Evolutionary conservation across 2,888 invertebrate species (phyloP).

Genomic region (Pterostichus madidus): DNA sequence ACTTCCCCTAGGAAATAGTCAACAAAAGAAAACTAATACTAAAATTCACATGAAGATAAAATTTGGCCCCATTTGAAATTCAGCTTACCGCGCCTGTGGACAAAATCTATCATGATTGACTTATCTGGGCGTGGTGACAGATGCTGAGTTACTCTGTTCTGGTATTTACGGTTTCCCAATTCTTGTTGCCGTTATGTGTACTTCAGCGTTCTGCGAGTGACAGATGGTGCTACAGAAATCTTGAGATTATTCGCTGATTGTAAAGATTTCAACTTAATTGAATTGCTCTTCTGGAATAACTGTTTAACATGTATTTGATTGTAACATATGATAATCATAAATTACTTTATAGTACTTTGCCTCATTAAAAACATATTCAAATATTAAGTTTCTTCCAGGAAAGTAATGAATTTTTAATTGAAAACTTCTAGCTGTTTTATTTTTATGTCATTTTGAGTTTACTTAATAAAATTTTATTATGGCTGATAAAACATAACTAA

Average conservation of each 20-base stretch:
- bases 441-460: neutral
- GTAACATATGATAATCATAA: conserved; percentile 20
- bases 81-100: neutral
- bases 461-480: too few relatives aligned
- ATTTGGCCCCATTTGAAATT: too few relatives aligned
- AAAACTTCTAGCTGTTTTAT: neutral
- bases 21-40: neutral
- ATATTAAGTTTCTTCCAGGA: neutral
- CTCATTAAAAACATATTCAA: conserved; percentile 2
- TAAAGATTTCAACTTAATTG: conserved; percentile 40
- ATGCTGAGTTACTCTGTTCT: conserved; percentile 15
- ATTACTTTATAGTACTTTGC: conserved; percentile 8
- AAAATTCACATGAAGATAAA: too few relatives aligned
- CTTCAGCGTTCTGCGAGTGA: conserved; percentile 37
- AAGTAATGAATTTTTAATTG: neutral
- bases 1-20: too few relatives aligned
- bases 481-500: neutral
- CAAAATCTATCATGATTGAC: neutral
- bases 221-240: conserved; percentile 52
- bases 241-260: conserved; percentile 51
- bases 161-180: conserved; percentile 64
- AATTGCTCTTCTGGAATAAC: conserved; percentile 23
- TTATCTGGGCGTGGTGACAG: conserved; percentile 37
- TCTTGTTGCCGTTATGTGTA: conserved; percentile 56
- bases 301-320: conserved; percentile 17